phyloP scores from a whole-genome alignment of 1,140 invertebrate species.

The Plodia interpunctella region DNA sequence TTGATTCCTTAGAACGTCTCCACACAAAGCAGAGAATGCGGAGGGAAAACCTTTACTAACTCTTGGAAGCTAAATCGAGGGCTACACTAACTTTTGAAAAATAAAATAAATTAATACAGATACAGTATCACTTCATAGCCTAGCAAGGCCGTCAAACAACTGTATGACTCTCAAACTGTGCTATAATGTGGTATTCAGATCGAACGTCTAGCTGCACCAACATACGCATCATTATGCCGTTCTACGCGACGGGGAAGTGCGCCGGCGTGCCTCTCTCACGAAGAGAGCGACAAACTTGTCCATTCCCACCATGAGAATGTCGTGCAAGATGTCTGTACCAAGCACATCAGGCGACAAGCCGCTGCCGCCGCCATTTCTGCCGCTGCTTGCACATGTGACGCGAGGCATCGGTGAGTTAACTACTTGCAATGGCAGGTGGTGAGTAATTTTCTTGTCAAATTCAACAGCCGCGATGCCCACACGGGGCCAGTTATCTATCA shows the following conservation, averaged over 20 bases:
- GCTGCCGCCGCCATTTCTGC: constrained; percentile 41
- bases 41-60: too few relatives aligned
- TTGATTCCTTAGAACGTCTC: too few relatives aligned
- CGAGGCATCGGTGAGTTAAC: constrained; percentile 46
- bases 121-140: too few relatives aligned
- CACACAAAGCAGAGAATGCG: too few relatives aligned
- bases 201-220: constrained; percentile 66
- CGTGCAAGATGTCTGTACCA: constrained; percentile 33
- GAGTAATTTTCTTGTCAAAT: too few relatives aligned
- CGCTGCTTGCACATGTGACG: constrained; percentile 48
- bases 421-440: too few relatives aligned
- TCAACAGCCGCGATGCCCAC: too few relatives aligned
- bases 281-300: neutral
- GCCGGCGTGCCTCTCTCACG: constrained; percentile 30
- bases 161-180: neutral
- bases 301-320: neutral
- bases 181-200: constrained; percentile 33
- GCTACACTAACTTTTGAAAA: too few relatives aligned
- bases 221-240: constrained; percentile 59
- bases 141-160: too few relatives aligned
- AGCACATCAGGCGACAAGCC: constrained; percentile 49
- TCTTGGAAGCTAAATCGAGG: too few relatives aligned
- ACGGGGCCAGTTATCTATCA: too few relatives aligned
- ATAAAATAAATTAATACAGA: too few relatives aligned
- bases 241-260: constrained; percentile 43